Base-by-base conservation (phyloP, 1,140 invertebrate species). In the Caenorhabditis latens region DNA sequence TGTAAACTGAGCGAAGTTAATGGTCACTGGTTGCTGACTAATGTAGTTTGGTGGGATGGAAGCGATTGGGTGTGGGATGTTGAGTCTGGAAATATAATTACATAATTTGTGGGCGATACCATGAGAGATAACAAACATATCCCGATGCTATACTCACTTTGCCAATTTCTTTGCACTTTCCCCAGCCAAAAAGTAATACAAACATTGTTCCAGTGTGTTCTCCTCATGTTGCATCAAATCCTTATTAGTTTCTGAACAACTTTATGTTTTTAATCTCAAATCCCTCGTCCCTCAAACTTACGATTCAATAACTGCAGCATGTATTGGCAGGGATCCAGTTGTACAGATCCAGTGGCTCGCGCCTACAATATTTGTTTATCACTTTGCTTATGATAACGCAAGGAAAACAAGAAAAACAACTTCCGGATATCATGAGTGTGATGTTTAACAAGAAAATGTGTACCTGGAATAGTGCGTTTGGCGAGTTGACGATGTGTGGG, bases 171-270 rank as follows among this genome's bases (percentile, higher is more conserved):
- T 90, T 53, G 91, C 91, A 21, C 88, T 90, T 53, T 92, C 89
- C 48, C 90, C 92, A 42, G 91, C 91, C 19, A 92, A 84, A 67
- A 88, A 92, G 48, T 92, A 92, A 83, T 92, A 92, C 14, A 92
- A 84, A 84, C 91, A 92, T 61, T 92, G 91, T 85, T 92, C 91
- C 55, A 92, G 88, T 3, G 91, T 87, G 63, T 88, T 90, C 67
- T 86, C 91, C 61, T 92, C 89, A 83, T 92, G 91, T 65, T 92
- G 90, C 58, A 90, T 89, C 9, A 92, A 83, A 61, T 83, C 85
- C 71, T 91, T 79, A 43, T 88, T 65, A 32, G 88, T 91, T 91
- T 84, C 86, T 88, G 40, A 55, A 88, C 24, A 8, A 21, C 63
- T 84, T 63, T 58, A 32, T 71, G 86, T 57, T 84, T 19, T 7